Conservation (phyloP, 2,888 invertebrate species). For the Ariolimax columbianus region DNA sequence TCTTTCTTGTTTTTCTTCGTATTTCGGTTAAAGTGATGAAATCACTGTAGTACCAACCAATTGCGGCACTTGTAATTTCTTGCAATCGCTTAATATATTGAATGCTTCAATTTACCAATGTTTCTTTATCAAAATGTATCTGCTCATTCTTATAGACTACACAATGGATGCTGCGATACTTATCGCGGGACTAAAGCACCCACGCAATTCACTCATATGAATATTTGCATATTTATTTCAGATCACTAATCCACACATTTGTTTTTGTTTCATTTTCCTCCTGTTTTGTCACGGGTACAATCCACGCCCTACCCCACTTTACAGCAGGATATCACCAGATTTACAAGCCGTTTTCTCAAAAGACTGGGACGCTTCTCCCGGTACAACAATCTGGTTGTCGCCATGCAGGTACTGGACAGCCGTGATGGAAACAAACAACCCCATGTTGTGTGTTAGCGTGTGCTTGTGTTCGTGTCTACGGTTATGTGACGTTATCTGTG, state of each 20-base stretch:
- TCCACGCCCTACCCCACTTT: not conserved
- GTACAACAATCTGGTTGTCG: conserved; percentile 53
- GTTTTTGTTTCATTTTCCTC: not conserved
- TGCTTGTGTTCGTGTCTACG: conserved; percentile 1
- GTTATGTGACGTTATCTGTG: not conserved
- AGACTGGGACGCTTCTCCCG: conserved; percentile 56
- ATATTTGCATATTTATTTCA: not conserved
- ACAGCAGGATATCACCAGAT: conserved; percentile 57
- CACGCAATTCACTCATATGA: too few species aligned
- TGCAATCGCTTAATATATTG: too few species aligned
- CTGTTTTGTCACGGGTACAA: not conserved
- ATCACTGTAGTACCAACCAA: too few species aligned
- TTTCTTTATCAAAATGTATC: too few species aligned
- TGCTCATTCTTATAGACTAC: too few species aligned
- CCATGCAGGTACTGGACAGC: conserved; percentile 56
- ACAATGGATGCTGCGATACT: too few species aligned
- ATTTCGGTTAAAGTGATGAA: too few species aligned
- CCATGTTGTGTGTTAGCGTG: not conserved
- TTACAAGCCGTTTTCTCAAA: conserved; percentile 55
- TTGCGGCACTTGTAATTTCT: too few species aligned
- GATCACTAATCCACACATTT: conserved; percentile 7
- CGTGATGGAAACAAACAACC: not conserved
- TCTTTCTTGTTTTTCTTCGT: too few species aligned
- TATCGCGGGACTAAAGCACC: too few species aligned
- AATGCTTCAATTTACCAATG: too few species aligned